Evolutionary conservation across 2,113 vertebrate species (phyloP), one percentile per base, ranked within the genome.

Genomic region (Dicrurus megarhynchus): DNA sequence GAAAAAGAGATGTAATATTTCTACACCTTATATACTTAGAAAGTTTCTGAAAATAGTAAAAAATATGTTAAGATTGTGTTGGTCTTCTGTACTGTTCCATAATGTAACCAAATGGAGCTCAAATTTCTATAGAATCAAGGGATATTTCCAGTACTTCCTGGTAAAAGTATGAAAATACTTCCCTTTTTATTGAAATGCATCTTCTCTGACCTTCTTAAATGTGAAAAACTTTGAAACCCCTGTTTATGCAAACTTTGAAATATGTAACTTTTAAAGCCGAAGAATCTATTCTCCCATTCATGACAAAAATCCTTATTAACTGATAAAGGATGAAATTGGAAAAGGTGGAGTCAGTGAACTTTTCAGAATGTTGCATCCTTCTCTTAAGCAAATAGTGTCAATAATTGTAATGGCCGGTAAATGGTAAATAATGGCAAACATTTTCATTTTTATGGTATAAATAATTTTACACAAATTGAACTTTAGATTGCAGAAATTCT

Each of bases 51-150:
- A 93, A 84, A n/a, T 13, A 16, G 2, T 46, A 68, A 17, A 63
- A 53, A 60, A 18, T 8, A 22, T 10, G 0, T 59, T 67, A 32
- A 4, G 2, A 9, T 47, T 76, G 1, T 52, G 18, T 28, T 32
- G 24, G 4, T 63, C 33, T 63, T 73, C n/a, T 76, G 7, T 26
- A 9, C 7, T 37, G 9, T 57, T 55, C 42, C 42, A 74, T 69
- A 68, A 59, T 14, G 13, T 37, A 76, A 57, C 2, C 7, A 61
- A 67, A 77, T 26, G 1, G 27, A 71, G 10, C 9, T 14, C 7
- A 28, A n/a, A 47, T 78, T 81, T 94, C 30, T 32, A 2, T 17
- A 67, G 35, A 83, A 44, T 42, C 20, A 86, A 74, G 16, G 9
- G 9, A 42, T 9, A 23, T 69, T 94, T 71, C 19, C 16, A 56